These are phyloP conservation scores for Rattus rattus DNA, from an alignment of 2,113 vertebrate species.

Conservation along the genomic window DNA sequence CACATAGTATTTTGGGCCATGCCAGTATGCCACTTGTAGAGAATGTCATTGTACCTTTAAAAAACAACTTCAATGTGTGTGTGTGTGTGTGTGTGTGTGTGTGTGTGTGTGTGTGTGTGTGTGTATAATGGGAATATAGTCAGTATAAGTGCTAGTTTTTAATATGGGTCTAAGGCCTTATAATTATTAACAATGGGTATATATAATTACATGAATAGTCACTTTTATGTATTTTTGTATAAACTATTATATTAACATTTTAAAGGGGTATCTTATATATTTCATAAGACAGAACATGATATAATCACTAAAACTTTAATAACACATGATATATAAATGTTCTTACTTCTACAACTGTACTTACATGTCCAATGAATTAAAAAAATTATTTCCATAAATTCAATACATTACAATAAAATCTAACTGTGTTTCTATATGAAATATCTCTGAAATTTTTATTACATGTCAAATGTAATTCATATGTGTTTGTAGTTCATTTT, in stretches of 20 bases:
- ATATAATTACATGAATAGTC: not conserved
- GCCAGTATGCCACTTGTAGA: not conserved
- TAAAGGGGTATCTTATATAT: not conserved
- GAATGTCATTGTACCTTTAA: not conserved
- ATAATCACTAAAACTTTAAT: not conserved
- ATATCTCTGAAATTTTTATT: not conserved
- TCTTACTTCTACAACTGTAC: not conserved
- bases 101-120: no score
- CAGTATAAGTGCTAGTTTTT: not conserved
- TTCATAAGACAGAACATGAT: not conserved
- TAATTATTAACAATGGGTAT: not conserved
- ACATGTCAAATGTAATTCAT: not conserved
- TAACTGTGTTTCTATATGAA: not conserved
- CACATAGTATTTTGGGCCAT: not conserved
- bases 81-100: no score
- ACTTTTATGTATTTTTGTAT: not conserved
- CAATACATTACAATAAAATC: not conserved
- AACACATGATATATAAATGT: not conserved
- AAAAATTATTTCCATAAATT: not conserved
- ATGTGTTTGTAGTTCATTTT: not conserved
- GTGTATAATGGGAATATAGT: not conserved
- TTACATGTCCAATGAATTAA: not conserved
- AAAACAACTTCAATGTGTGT: not conserved
- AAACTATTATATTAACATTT: not conserved
- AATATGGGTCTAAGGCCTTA: not conserved